Percentiles rank a stretch among this genome's conserved stretches.
Evolutionary conservation across 2,888 invertebrate genomes (phyloP).

Genomic region (Netelia virgata): DNA sequence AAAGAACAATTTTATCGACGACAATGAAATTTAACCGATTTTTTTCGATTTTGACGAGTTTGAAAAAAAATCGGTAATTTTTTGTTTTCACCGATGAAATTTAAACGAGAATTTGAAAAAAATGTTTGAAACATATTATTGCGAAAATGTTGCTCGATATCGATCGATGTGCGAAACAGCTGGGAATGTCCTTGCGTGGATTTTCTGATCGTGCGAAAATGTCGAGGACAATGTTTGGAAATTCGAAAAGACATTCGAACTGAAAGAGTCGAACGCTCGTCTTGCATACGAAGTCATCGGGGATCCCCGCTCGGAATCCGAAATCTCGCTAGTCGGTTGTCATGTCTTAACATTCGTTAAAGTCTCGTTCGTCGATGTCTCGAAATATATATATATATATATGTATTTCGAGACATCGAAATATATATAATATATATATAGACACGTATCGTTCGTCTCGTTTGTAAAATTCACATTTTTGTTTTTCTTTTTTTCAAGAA

Average conservation of each 20-base stretch:
- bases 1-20: not conserved
- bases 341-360: not conserved
- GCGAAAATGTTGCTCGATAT: too few relatives aligned
- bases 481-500: not conserved
- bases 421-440: too few relatives aligned
- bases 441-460: not conserved
- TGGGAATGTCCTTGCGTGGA: too few relatives aligned
- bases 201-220: too few relatives aligned
- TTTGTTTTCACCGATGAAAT: too few relatives aligned
- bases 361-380: not conserved
- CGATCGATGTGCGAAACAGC: too few relatives aligned
- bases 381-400: not conserved
- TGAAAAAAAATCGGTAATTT: too few relatives aligned
- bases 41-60: not conserved
- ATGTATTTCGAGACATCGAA: too few relatives aligned
- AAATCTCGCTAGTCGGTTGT: not conserved
- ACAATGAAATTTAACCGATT: not conserved
- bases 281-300: not conserved
- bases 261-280: not conserved
- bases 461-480: not conserved
- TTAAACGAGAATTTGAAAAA: too few relatives aligned
- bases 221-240: too few relatives aligned
- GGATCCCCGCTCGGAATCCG: not conserved
- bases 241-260: too few relatives aligned
- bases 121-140: too few relatives aligned